Conservation (phyloP, 2,113 vertebrate genomes). For the Tauraco erythrolophus region DNA sequence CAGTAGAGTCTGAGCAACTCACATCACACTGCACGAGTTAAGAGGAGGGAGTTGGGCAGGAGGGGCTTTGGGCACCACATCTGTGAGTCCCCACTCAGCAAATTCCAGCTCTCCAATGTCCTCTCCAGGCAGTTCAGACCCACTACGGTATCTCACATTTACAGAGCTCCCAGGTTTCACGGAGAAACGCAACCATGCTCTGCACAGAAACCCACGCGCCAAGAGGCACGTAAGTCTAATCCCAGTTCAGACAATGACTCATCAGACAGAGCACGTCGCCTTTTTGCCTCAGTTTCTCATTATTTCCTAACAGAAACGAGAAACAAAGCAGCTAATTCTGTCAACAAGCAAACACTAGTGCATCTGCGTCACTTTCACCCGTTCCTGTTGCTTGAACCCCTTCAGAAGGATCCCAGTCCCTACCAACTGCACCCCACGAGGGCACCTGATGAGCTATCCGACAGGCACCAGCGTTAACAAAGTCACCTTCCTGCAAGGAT, state of each 20-base stretch:
- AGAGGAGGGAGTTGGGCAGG: background rate
- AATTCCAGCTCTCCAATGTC: background rate
- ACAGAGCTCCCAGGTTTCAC: background rate
- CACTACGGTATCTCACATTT: background rate
- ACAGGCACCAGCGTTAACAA: rapidly evolving
- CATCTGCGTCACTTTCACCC: background rate
- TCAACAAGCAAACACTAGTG: background rate
- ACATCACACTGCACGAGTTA: rapidly evolving
- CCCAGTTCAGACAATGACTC: slow-evolving; percentile 11
- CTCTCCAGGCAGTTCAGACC: background rate
- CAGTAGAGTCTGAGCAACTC: background rate
- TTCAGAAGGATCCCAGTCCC: background rate
- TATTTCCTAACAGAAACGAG: background rate
- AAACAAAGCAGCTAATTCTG: background rate
- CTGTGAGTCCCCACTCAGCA: background rate
- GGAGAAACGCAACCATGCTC: rapidly evolving
- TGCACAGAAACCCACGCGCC: background rate
- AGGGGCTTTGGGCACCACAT: background rate
- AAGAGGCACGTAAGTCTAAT: background rate
- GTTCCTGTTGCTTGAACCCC: background rate
- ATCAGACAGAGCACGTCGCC: background rate
- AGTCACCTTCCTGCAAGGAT: background rate
- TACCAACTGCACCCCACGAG: background rate
- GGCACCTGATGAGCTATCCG: background rate
- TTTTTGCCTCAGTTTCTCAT: background rate